Conservation (phyloP, 1,140 invertebrate species). For the Lordiphosa collinella region DNA sequence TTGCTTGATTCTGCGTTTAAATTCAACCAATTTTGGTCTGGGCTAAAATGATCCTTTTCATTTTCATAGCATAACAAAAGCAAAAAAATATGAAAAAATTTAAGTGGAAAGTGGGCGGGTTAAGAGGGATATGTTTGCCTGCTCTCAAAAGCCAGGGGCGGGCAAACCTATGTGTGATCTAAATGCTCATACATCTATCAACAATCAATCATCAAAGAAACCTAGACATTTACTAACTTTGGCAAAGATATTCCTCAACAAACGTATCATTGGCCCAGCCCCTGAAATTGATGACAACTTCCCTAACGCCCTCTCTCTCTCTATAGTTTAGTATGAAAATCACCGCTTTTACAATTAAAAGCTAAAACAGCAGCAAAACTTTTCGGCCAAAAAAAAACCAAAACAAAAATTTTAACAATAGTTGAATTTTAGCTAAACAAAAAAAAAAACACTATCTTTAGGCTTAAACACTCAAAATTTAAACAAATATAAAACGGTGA, state of each 20-base stretch:
- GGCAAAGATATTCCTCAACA: constrained; percentile 61
- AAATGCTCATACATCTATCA: constrained; percentile 19
- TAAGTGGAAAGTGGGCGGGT: constrained; percentile 74
- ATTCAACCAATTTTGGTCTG: neutral
- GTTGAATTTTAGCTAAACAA: constrained; percentile 76
- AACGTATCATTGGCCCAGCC: constrained; percentile 4
- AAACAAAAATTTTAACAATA: constrained; percentile 74
- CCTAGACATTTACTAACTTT: constrained; percentile 29
- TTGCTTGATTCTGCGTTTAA: no score
- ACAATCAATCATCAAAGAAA: constrained; percentile 35
- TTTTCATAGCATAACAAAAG: constrained; percentile 51
- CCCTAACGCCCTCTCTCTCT: constrained; percentile 58
- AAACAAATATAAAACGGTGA: constrained; percentile 67
- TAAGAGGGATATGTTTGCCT: constrained; percentile 78
- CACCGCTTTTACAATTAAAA: constrained; percentile 10
- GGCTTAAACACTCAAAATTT: constrained; percentile 50
- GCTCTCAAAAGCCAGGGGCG: constrained; percentile 32
- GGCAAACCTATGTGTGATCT: constrained; percentile 53
- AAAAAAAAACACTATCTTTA: constrained; percentile 59
- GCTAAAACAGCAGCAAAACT: constrained; percentile 46
- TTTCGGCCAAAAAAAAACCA: constrained; percentile 61
- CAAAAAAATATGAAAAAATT: constrained; percentile 4
- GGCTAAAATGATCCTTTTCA: constrained; percentile 45
- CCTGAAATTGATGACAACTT: constrained; percentile 4
- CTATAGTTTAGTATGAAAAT: constrained; percentile 16